Evolutionary conservation across 2,888 invertebrate species (phyloP), one percentile per base, ranked within the genome.

Genomic region (Tenthredo amoena): DNA sequence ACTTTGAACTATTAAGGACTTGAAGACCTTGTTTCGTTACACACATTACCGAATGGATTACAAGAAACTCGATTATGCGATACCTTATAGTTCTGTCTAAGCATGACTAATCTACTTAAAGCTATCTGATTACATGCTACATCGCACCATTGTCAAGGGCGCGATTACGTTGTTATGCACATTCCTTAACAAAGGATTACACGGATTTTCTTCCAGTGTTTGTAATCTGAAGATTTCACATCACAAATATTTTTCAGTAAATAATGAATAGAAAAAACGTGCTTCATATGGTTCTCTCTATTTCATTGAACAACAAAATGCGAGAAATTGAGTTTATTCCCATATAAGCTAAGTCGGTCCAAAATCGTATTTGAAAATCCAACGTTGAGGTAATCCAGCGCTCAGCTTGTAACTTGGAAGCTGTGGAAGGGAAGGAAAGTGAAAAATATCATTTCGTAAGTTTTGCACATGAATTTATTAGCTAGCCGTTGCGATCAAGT

Each of bases 101-200:
- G 34, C 55, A 7, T 34, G 31, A 31, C 47, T 77, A 50, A 77
- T 50, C 77, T 9, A 50, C 31, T 47, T 31, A 1, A 34, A 55
- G 77, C 26, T 50, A 77, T 50, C 34, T n/a, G 18, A 55, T 55
- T 55, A 26, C 55, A 18, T 55, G 77, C 34, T 77, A 77, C 47
- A 55, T 4, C 15, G 77, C 77, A 34, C 77, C 55, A 50, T 77
- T 77, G 77, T 31, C 77, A 77, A 55, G 77, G 77, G 6, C 50
- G 37, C 0, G 21, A 50, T 50, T 77, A n/a, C n/a, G 50, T 50
- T 47, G 31, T 55, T 50, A 55, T 34, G 9, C 50, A 9, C 7
- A 9, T 31, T 31, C 15, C 50, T 77, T n/a, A 26, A 50, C 40
- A 4, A n/a, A 15, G 15, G 76, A 47, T 77, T 47, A 34, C 34